These are phyloP conservation scores for Malurus cyaneus DNA, from an alignment of 2,113 vertebrate species.

Conservation along the genomic window DNA sequence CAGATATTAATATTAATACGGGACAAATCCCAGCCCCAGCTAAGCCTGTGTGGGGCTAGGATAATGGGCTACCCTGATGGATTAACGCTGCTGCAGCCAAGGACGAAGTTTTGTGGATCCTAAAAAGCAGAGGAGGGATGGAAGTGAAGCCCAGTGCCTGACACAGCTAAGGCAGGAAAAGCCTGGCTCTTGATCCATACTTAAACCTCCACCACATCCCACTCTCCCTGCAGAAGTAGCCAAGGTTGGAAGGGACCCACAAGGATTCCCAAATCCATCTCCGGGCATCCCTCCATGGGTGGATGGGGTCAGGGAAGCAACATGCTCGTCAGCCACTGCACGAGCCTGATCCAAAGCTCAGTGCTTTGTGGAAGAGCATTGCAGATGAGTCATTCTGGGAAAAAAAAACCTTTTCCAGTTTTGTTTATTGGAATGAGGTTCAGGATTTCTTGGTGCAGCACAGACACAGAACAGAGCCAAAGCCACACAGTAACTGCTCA, in stretches of 20 bases:
- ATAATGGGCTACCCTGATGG: not conserved
- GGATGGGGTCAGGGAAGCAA: not conserved
- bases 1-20: slow-evolving; percentile 25
- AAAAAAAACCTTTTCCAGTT: not conserved
- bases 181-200: accelerated
- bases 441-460: not conserved
- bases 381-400: not conserved
- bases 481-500: not conserved
- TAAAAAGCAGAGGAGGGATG: not conserved
- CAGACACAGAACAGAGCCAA: not conserved
- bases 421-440: not conserved
- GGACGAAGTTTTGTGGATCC: not conserved
- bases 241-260: not conserved
- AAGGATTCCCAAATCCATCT: not conserved
- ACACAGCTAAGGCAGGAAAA: not conserved
- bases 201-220: not conserved
- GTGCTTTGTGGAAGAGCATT: not conserved
- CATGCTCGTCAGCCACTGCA: accelerated
- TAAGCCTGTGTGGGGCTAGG: not conserved
- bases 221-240: accelerated
- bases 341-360: not conserved
- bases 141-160: not conserved
- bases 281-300: accelerated
- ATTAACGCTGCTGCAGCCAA: not conserved
- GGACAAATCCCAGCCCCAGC: not conserved